Evolutionary conservation across 2,888 invertebrate genomes (phyloP).

Genomic region (Chironomus riparius): DNA sequence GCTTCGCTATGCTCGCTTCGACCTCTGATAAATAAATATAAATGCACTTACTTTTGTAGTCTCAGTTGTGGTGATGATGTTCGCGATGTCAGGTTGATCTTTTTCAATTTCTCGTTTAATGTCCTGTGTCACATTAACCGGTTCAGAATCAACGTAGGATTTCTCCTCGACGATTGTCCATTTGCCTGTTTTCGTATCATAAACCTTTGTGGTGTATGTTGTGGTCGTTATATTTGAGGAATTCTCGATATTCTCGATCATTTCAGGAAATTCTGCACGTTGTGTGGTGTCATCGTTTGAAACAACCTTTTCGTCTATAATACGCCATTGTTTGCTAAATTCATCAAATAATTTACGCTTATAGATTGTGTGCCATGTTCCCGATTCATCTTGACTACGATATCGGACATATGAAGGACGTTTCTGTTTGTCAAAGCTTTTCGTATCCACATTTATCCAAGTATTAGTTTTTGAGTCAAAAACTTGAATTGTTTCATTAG

Average conservation of each 20-base stretch:
- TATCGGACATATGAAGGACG: constrained; percentile 40
- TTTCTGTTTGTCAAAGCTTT: constrained; percentile 21
- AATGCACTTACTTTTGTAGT: constrained; percentile 40
- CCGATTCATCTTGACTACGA: constrained; percentile 41
- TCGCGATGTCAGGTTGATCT: constrained; percentile 43
- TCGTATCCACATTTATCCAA: constrained; percentile 38
- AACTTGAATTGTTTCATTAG: constrained; percentile 35
- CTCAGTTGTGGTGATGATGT: constrained; percentile 44
- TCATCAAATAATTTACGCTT: constrained; percentile 42
- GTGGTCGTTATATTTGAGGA: constrained; percentile 42
- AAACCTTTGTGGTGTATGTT: constrained; percentile 43
- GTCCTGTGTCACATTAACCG: constrained; percentile 40
- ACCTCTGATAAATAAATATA: too few species aligned
- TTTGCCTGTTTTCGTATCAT: constrained; percentile 41
- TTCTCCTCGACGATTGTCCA: constrained; percentile 44
- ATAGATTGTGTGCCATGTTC: constrained; percentile 40
- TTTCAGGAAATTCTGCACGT: constrained; percentile 37
- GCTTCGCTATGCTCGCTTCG: too few species aligned
- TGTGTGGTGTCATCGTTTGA: constrained; percentile 36
- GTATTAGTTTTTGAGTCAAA: constrained; percentile 42
- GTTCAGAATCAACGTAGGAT: constrained; percentile 40
- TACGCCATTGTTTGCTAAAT: constrained; percentile 41
- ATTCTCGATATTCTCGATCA: constrained; percentile 44
- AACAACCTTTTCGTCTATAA: constrained; percentile 47
- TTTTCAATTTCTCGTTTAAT: constrained; percentile 43